Evolutionary conservation across 2,113 vertebrate genomes (phyloP).

Genomic region (Oncorhynchus nerka): DNA sequence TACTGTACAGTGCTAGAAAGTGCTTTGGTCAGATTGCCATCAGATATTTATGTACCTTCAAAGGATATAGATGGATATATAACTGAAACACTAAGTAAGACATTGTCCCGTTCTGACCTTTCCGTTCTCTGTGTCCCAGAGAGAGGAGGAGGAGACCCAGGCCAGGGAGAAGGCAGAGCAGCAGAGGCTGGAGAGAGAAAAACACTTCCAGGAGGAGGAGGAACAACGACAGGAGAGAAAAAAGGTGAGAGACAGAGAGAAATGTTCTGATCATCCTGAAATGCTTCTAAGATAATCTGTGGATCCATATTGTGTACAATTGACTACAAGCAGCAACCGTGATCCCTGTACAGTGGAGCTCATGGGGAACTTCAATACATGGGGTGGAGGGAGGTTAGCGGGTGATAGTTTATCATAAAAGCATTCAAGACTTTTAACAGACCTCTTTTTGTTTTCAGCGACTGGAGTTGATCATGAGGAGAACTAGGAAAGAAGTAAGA

Average conservation of each 20-base stretch:
- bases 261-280: too few species aligned
- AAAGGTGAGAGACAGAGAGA: conserved; percentile 75
- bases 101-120: neutral
- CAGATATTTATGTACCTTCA: too few species aligned
- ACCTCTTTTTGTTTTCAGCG: conserved; percentile 54
- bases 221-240: conserved; percentile 89
- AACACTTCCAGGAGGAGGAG: conserved; percentile 87
- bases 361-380: neutral
- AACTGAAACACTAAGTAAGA: neutral
- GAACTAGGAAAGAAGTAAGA: conserved; percentile 63
- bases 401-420: neutral
- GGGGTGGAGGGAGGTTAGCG: neutral
- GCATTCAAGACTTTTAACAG: neutral
- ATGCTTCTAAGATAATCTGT: too few species aligned
- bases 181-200: conserved; percentile 81
- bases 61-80: neutral
- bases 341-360: too few species aligned
- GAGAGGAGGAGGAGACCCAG: conserved; percentile 81
- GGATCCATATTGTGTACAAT: too few species aligned
- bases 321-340: too few species aligned
- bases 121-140: conserved; percentile 41
- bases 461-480: conserved; percentile 77
- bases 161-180: conserved; percentile 74
- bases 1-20: neutral
- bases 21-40: too few species aligned